Conservation (phyloP, 2,888 invertebrate species). For the Dicroscelio sp. region DNA sequence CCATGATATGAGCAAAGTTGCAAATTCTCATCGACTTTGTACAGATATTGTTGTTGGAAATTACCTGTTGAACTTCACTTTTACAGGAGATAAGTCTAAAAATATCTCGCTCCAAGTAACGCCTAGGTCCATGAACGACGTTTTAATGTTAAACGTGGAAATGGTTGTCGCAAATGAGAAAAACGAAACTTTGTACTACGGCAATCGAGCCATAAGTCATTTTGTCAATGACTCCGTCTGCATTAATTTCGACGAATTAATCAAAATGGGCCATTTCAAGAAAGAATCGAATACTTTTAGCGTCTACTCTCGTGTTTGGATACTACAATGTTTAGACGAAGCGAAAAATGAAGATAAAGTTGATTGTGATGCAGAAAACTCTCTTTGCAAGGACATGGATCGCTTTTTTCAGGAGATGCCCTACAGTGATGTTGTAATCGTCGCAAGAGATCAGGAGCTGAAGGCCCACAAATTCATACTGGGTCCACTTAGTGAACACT, state of each 20-base stretch:
- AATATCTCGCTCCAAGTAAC: conserved; percentile 13
- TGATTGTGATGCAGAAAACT: too few relatives aligned
- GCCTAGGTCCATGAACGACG: background rate
- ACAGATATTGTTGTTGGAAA: background rate
- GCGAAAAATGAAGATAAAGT: background rate
- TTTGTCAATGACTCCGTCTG: too few relatives aligned
- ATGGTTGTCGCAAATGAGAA: background rate
- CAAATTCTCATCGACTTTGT: too few relatives aligned
- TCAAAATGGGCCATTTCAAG: too few relatives aligned
- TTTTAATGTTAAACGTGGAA: background rate
- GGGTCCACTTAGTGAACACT: too few relatives aligned
- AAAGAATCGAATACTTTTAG: too few relatives aligned
- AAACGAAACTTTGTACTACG: too few relatives aligned
- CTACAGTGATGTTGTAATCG: conserved; percentile 7
- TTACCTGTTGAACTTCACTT: conserved; percentile 9
- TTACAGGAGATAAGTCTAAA: background rate
- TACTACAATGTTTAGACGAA: background rate
- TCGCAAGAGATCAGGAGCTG: background rate
- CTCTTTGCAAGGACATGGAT: conserved; percentile 12
- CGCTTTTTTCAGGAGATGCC: background rate
- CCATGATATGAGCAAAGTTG: too few relatives aligned
- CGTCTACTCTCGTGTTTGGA: background rate
- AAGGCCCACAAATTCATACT: conserved; percentile 33
- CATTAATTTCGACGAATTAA: too few relatives aligned
- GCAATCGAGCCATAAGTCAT: too few relatives aligned